Evolutionary conservation across 1,140 invertebrate genomes (phyloP).

Genomic region (Cotesia typhae): DNA sequence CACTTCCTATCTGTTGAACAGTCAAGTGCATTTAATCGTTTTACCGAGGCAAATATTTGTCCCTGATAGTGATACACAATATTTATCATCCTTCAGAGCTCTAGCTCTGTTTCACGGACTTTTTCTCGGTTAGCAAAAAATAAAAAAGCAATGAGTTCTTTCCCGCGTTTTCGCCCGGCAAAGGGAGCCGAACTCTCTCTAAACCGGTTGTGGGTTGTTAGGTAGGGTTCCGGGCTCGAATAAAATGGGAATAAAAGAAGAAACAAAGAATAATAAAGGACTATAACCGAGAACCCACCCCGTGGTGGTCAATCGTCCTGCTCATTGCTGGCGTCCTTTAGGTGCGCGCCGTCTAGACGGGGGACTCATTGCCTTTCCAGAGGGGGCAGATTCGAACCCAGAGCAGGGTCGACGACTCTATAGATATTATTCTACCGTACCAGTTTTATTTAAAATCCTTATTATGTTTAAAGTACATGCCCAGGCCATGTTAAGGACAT

Average conservation of each 20-base stretch:
- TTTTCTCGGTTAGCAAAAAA: too few relatives aligned
- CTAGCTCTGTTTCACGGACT: too few relatives aligned
- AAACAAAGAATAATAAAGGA: slow-evolving; percentile 10
- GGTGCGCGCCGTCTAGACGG: slow-evolving; percentile 30
- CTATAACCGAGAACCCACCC: background rate
- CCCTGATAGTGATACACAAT: background rate
- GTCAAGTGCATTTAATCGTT: too few relatives aligned
- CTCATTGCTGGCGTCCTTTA: slow-evolving; percentile 14
- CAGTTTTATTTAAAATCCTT: too few relatives aligned
- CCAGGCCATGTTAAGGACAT: too few relatives aligned
- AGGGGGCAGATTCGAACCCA: slow-evolving; percentile 22
- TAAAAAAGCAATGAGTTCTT: too few relatives aligned
- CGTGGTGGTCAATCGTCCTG: slow-evolving; percentile 29
- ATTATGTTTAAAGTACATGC: too few relatives aligned
- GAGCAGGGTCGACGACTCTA: slow-evolving; percentile 29
- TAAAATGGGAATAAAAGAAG: slow-evolving; percentile 29
- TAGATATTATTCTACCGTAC: too few relatives aligned
- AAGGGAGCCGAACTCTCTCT: background rate
- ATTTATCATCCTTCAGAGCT: too few relatives aligned
- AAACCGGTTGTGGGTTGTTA: slow-evolving; percentile 15
- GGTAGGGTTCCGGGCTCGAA: slow-evolving; percentile 18
- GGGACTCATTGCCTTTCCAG: slow-evolving; percentile 11
- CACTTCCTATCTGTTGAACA: too few relatives aligned
- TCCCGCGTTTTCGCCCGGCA: background rate
- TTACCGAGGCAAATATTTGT: background rate